Percentiles rank a stretch among this genome's conserved stretches.
These are phyloP conservation scores for Therioaphis trifolii DNA, from an alignment of 2,888 invertebrate species.

Conservation along the genomic window DNA sequence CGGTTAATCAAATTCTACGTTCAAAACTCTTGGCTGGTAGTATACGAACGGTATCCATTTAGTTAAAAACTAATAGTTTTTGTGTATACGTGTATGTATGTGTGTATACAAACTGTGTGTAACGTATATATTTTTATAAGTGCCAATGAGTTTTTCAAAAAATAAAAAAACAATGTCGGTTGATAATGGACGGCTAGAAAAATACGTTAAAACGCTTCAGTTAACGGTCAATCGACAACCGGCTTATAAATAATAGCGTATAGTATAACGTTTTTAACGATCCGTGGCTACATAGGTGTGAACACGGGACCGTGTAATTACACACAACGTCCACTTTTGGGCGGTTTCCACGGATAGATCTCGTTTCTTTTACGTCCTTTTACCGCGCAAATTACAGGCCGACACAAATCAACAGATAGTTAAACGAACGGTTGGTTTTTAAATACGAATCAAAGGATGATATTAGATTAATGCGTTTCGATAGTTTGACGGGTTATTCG, in stretches of 20 bases:
- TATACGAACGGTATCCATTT: no score
- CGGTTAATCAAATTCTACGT: constrained; percentile 17
- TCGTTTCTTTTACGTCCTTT: constrained; percentile 10
- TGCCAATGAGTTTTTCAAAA: background rate
- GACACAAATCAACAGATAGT: background rate
- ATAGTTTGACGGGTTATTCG: no score
- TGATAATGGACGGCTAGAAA: constrained; percentile 15
- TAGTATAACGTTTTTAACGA: constrained; percentile 51
- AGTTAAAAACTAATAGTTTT: no score
- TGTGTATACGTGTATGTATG: no score
- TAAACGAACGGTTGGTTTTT: background rate
- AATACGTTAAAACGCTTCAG: background rate
- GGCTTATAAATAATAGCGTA: constrained; percentile 47
- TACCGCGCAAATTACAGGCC: constrained; percentile 13
- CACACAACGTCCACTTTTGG: constrained; percentile 15
- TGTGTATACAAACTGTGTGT: no score
- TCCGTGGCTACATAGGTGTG: constrained; percentile 49
- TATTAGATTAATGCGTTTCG: background rate
- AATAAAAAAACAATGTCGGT: background rate
- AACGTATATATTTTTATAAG: background rate
- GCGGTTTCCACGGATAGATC: constrained; percentile 39
- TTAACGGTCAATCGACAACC: constrained; percentile 46
- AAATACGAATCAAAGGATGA: background rate
- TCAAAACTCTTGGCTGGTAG: no score
- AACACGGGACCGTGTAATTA: constrained; percentile 45